Evolutionary conservation across 2,888 invertebrate species (phyloP), one percentile per base, ranked within the genome.

Genomic region (Apamea anceps): DNA sequence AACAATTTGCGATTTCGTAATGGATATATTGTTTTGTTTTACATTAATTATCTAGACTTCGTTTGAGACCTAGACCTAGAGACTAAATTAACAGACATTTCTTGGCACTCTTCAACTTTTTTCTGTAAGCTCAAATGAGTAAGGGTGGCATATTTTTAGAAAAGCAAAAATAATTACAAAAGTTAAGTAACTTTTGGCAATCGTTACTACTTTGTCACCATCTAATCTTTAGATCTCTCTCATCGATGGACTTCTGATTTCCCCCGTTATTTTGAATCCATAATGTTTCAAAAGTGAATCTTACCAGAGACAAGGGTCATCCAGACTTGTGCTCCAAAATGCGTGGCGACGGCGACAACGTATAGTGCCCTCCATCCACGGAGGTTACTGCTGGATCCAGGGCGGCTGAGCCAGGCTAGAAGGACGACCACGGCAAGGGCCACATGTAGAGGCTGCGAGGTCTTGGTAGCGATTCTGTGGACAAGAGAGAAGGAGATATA

Each of bases 271-370:
- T 28, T 37, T 37, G 0, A 66, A 60, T 37, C 4, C 1, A 70
- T 32, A 72, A 48, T 51, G 10, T 66, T 80, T 3, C 5, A 63
- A 13, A 73, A 45, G 0, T 28, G 48, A 51, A 54, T 57, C 95
- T 96, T 94, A 98, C 98, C 98, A 92, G 99, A 99, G 60, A 99
- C 97, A 92, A 99, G 98, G 21, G 99, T 99, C 98, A 99, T 99
- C 99, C 99, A 99, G 87, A 99, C 97, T 96, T 99, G 99, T 37
- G 98, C 97, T 57, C 99, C 99, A 89, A 99, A 98, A 94, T 99
- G 99, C 79, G 98, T 97, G 85, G 98, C 98, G 89, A 99, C 98
- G 15, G 98, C 98, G 0, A 97, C 97, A 57, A 99, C 96, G 94
- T 99, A 99, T 45, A 98, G 94, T 79, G 99, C 97, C 72, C 97